Percentiles rank a stretch among this genome's conserved stretches.
Conservation (phyloP, 37 sponge, comb jelly and placozoan genomes). For the Corticium candelabrum region DNA sequence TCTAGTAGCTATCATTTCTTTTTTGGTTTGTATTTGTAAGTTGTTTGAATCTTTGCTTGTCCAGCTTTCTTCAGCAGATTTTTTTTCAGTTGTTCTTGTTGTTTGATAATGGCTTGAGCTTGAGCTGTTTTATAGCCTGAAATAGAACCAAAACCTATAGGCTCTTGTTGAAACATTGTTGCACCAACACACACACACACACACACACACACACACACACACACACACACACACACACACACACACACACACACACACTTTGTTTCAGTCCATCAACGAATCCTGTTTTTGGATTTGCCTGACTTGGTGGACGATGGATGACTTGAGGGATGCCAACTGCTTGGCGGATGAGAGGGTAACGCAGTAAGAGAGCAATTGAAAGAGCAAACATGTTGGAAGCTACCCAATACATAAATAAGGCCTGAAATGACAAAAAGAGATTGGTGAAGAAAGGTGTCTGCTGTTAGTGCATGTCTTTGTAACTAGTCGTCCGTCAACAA, state of each 20-base stretch:
- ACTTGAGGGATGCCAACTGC: slow-evolving; percentile 46
- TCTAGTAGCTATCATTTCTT: too few species aligned
- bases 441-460: background rate
- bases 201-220: slow-evolving; percentile 9
- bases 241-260: background rate
- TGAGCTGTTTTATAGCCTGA: background rate
- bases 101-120: background rate
- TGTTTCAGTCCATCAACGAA: slow-evolving; percentile 5
- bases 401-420: slow-evolving; percentile 63
- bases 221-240: background rate
- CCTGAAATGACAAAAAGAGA: slow-evolving; percentile 25
- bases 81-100: background rate
- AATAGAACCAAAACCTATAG: background rate
- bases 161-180: background rate
- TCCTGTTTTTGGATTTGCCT: background rate
- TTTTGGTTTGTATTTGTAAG: background rate
- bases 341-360: slow-evolving; percentile 22
- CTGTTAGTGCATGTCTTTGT: too few species aligned
- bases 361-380: slow-evolving; percentile 40
- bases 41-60: background rate
- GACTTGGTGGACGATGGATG: background rate
- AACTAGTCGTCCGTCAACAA: too few species aligned
- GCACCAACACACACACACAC: too few species aligned
- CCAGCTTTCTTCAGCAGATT: background rate
- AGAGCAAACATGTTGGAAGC: slow-evolving; percentile 26